Conservation (phyloP, 2,113 vertebrate genomes). For the Caranx melampygus region DNA sequence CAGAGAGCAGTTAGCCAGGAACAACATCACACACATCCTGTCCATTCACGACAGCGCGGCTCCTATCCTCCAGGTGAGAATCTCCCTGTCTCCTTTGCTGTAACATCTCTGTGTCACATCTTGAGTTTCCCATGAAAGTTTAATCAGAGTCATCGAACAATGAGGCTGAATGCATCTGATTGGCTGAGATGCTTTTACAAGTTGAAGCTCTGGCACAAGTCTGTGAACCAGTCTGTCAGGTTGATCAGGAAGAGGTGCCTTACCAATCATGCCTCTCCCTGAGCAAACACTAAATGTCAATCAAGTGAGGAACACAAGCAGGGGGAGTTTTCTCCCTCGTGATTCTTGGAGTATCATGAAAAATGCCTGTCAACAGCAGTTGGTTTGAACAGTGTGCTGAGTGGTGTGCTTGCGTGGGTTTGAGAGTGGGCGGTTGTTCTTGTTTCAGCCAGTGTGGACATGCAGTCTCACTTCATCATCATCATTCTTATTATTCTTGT, state of each 20-base stretch:
- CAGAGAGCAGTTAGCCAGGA: conserved; percentile 89
- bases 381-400: conserved; percentile 46
- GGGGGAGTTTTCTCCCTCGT: conserved; percentile 29
- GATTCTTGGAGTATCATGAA: conserved; percentile 25
- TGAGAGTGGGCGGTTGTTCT: conserved; percentile 62
- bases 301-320: conserved; percentile 17
- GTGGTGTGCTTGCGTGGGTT: conserved; percentile 59
- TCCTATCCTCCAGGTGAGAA: conserved; percentile 91
- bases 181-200: conserved; percentile 3
- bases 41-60: conserved; percentile 93
- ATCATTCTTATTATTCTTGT: conserved; percentile 14
- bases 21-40: conserved; percentile 95
- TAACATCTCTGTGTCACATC: neutral
- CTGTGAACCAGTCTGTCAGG: conserved; percentile 61
- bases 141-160: neutral
- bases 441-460: conserved; percentile 35
- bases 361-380: conserved; percentile 49
- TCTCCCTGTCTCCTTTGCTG: neutral
- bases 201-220: neutral
- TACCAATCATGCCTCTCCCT: neutral
- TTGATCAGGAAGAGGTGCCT: conserved; percentile 41
- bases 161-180: conserved; percentile 1
- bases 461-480: conserved; percentile 2
- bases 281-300: conserved; percentile 11
- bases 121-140: conserved; percentile 1